These are phyloP conservation scores for Megathymus violae DNA, from an alignment of 1,140 invertebrate species.

Conservation along the genomic window DNA sequence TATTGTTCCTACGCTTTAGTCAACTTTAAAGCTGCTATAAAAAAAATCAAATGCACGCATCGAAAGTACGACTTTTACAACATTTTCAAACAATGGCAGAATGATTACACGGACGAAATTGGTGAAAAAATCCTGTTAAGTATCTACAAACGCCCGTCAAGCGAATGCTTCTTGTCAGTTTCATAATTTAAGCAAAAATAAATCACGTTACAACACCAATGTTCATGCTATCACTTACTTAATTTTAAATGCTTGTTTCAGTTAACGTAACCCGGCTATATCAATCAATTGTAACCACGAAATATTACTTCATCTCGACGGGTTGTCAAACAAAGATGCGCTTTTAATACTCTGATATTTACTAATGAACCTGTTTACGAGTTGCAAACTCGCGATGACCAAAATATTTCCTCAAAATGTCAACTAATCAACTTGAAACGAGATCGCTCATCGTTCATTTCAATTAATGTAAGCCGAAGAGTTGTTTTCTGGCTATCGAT, in stretches of 20 bases:
- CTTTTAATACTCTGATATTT: conserved; percentile 22
- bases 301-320: conserved; percentile 22
- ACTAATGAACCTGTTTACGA: conserved; percentile 23
- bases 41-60: no score
- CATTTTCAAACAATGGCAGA: no score
- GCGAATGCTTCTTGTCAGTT: not conserved
- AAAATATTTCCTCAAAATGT: conserved; percentile 26
- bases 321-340: conserved; percentile 31
- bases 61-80: no score
- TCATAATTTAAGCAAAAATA: not conserved
- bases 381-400: conserved; percentile 12
- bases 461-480: no score
- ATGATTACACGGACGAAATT: no score
- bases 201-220: not conserved
- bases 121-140: no score
- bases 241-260: conserved; percentile 17
- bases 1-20: no score
- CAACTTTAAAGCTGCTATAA: no score
- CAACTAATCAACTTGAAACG: no score
- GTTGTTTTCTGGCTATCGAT: no score
- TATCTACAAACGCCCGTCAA: not conserved
- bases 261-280: conserved; percentile 14
- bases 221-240: not conserved
- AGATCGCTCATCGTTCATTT: no score
- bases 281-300: conserved; percentile 22